These are phyloP conservation scores for Alaudala cheleensis DNA, from an alignment of 2,113 vertebrate genomes.

Conservation along the genomic window DNA sequence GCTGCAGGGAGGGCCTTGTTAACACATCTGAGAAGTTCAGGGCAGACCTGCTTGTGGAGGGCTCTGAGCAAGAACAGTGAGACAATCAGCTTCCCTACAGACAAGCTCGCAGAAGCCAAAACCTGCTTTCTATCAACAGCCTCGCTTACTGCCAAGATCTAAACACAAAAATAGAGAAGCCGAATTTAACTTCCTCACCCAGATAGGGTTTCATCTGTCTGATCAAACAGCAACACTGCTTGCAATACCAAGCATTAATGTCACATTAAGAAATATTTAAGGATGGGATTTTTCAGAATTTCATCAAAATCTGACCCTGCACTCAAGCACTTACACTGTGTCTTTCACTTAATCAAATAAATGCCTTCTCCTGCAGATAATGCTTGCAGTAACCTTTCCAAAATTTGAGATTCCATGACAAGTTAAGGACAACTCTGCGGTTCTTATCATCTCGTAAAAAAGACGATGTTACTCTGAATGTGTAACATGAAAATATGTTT, in stretches of 20 bases:
- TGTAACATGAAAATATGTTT: neutral
- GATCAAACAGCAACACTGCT: neutral
- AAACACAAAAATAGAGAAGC: slow-evolving; percentile 41
- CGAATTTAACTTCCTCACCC: slow-evolving; percentile 51
- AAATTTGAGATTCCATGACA: neutral
- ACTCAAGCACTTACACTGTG: neutral
- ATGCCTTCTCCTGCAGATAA: neutral
- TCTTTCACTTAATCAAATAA: neutral
- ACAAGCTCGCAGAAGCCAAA: slow-evolving; percentile 43
- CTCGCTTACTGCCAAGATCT: slow-evolving; percentile 5
- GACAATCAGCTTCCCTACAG: slow-evolving; percentile 11
- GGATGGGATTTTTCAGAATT: neutral
- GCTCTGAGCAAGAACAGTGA: slow-evolving; percentile 74
- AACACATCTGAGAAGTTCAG: slow-evolving; percentile 89
- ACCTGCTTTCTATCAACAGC: slow-evolving; percentile 26
- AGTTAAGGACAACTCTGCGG: neutral
- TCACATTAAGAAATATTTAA: neutral
- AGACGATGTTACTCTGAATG: neutral
- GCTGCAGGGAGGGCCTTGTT: slow-evolving; percentile 91
- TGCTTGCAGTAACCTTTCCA: neutral
- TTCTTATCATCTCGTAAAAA: neutral
- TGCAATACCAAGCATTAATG: neutral
- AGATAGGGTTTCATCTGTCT: slow-evolving; percentile 21
- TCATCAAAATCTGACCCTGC: neutral
- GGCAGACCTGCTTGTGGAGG: slow-evolving; percentile 87